A percentile compares a stretch with the other conserved stretches of the same genome.
Conservation (phyloP, 2,797 vertebrate species). For the Rachycentron canadum region DNA sequence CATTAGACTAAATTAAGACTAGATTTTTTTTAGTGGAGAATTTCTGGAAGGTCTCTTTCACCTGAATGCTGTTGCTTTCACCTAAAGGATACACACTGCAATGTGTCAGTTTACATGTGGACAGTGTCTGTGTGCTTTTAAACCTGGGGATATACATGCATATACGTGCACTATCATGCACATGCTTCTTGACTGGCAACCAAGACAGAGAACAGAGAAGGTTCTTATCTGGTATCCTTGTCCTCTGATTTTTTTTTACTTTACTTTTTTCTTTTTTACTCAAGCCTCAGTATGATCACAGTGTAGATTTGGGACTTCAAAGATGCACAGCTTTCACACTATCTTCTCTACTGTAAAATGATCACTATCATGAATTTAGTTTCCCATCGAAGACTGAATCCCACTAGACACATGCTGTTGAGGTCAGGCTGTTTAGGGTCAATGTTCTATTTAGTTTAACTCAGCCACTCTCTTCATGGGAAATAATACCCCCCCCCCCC, state of each 20-base stretch:
- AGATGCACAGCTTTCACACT: neutral
- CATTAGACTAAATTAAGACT: too few species aligned
- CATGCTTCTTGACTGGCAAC: too few species aligned
- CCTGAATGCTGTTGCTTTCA: too few species aligned
- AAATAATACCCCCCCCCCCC: neutral
- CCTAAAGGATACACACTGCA: too few species aligned
- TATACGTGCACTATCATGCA: too few species aligned
- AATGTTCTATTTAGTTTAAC: conserved; percentile 8
- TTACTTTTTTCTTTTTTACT: neutral
- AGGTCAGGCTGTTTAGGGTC: neutral
- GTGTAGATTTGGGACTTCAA: neutral
- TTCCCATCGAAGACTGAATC: neutral
- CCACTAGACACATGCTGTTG: neutral
- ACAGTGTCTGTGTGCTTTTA: too few species aligned
- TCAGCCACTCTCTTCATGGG: neutral
- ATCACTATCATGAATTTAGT: neutral
- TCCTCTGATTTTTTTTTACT: neutral
- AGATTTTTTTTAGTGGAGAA: too few species aligned
- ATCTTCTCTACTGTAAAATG: neutral
- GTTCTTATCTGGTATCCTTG: neutral
- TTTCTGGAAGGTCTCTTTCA: too few species aligned
- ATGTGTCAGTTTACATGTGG: too few species aligned
- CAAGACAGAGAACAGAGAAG: too few species aligned
- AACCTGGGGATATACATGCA: too few species aligned
- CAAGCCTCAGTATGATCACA: neutral